These are phyloP conservation scores for Phalacrocorax pelagicus DNA, from an alignment of 2,113 vertebrate genomes.

Conservation along the genomic window DNA sequence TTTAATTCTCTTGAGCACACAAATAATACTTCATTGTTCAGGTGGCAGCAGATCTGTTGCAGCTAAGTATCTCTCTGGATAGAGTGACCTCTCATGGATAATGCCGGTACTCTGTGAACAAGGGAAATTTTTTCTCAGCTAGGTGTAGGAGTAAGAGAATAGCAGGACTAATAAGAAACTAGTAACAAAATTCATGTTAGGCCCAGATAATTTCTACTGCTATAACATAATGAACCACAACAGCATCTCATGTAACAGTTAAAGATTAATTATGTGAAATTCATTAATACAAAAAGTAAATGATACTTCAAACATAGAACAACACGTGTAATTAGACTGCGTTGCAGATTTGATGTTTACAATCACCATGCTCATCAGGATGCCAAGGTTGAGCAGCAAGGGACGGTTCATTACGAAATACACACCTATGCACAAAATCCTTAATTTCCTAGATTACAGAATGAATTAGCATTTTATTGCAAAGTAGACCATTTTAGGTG, in stretches of 20 bases:
- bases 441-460: background rate
- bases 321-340: background rate
- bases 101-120: background rate
- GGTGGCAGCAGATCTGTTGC: accelerated
- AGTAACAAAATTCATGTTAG: background rate
- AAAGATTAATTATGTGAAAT: background rate
- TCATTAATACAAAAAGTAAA: background rate
- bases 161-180: background rate
- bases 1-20: background rate
- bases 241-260: background rate
- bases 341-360: background rate
- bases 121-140: background rate
- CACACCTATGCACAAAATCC: accelerated
- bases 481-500: accelerated
- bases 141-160: background rate
- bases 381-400: background rate
- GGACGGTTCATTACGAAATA: background rate
- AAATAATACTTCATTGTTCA: no score
- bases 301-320: background rate
- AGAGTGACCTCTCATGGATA: slow-evolving; percentile 15
- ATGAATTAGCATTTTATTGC: accelerated
- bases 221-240: background rate
- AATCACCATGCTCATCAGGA: background rate
- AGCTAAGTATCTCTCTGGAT: background rate
- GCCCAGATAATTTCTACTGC: background rate